Conservation (phyloP, 2,888 invertebrate genomes). For the Catocala fraxini region DNA sequence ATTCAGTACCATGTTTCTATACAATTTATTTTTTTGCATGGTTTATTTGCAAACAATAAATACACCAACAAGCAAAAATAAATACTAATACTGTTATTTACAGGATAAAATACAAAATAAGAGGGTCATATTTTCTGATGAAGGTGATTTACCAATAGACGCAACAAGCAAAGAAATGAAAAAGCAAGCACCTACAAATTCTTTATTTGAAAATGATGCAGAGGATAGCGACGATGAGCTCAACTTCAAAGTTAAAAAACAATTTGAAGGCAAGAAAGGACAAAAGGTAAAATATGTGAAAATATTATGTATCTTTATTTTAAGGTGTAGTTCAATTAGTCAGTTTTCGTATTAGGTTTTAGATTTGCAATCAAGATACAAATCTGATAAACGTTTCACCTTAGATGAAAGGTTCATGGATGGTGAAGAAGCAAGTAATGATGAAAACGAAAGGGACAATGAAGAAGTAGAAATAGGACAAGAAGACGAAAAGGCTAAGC, state of each 20-base stretch:
- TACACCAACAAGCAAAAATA: too few relatives aligned
- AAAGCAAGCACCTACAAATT: constrained; percentile 46
- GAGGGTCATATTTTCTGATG: constrained; percentile 89
- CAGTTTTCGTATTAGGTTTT: constrained; percentile 82
- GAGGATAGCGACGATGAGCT: constrained; percentile 85
- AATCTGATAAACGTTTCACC: constrained; percentile 92
- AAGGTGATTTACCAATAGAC: constrained; percentile 59
- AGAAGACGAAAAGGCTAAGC: constrained; percentile 83
- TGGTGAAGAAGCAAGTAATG: constrained; percentile 64
- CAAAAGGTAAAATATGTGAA: constrained; percentile 80
- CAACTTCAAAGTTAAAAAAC: constrained; percentile 89
- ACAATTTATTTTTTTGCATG: not conserved
- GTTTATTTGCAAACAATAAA: too few relatives aligned
- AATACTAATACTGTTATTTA: constrained; percentile 40
- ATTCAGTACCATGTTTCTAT: too few relatives aligned
- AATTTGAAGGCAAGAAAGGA: constrained; percentile 90
- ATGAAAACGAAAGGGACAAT: constrained; percentile 62
- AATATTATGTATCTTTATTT: constrained; percentile 7
- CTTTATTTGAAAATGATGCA: constrained; percentile 80
- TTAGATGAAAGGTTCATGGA: constrained; percentile 92
- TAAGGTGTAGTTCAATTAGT: constrained; percentile 27
- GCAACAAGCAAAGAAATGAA: constrained; percentile 27
- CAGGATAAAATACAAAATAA: constrained; percentile 87
- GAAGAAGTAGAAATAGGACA: constrained; percentile 45
- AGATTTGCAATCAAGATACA: constrained; percentile 91